These are phyloP conservation scores for Menura novaehollandiae DNA, from an alignment of 2,113 vertebrate species.

Conservation along the genomic window DNA sequence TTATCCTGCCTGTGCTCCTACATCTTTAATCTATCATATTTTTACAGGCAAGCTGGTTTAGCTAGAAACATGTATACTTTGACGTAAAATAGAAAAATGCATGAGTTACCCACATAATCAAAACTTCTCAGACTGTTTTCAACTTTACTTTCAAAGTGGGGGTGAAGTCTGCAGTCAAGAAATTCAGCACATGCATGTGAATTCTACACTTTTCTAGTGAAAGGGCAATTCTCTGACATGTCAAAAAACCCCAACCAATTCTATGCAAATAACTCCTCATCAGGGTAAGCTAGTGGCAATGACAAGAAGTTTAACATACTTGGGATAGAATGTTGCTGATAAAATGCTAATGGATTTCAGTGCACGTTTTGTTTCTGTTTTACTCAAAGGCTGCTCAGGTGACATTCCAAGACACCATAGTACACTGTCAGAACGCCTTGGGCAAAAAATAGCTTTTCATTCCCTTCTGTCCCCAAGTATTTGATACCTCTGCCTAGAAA, in stretches of 20 bases:
- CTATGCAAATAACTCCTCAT: not conserved
- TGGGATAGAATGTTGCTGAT: not conserved
- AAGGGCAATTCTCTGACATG: not conserved
- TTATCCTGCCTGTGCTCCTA: not conserved
- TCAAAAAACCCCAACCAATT: not conserved
- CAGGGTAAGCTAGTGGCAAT: not conserved
- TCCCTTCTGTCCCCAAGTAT: not conserved
- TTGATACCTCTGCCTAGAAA: not conserved
- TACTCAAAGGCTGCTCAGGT: not conserved
- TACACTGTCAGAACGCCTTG: not conserved
- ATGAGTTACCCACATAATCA: not conserved
- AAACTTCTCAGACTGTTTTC: not conserved
- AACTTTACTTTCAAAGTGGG: not conserved
- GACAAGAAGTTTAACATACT: not conserved
- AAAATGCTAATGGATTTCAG: not conserved
- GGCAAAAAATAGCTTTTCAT: not conserved
- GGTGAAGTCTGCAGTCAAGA: not conserved
- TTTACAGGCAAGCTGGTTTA: not conserved
- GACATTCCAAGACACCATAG: not conserved
- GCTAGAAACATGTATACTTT: not conserved
- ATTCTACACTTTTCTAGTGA: not conserved
- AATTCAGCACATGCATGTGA: not conserved
- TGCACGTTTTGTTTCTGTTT: not conserved
- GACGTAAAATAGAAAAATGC: not conserved
- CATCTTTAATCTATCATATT: not conserved